Evolutionary conservation across 2,797 vertebrate species (phyloP), one percentile per base, ranked within the genome.

Genomic region (Sebastes vulpes): DNA sequence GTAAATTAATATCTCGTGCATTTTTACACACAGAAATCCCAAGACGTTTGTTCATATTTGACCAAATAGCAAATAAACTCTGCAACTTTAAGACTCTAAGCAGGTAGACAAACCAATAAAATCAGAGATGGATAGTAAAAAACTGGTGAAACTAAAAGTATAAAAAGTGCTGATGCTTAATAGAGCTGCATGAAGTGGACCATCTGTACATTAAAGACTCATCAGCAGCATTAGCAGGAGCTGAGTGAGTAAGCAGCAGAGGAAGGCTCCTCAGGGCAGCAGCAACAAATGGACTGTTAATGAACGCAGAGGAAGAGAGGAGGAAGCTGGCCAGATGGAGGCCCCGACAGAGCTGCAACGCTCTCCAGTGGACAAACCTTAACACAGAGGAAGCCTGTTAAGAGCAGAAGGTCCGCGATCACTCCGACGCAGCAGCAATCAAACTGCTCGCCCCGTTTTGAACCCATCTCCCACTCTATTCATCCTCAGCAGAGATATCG

Each of bases 131-230:
- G 16, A 58, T 64, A 42, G 28, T 38, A 53, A 72, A 73, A 57
- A 25, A 77, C 9, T 9, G 42, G 60, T 70, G 31, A 58, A 85
- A 78, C 32, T 73, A 65, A 80, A 79, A 79, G 65, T 35, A 79
- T 26, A 52, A 82, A 86, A 77, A 76, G 69, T 85, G 75, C 77
- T 25, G 46, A 74, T 65, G 63, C 69, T 70, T 67, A 80, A 82
- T 73, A 70, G 29, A 60, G 25, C 42, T 76, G 67, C 82, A 84
- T 83, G 74, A 79, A 89, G 87, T 67, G 78, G 63, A 83, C 79
- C 83, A 86, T 88, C 80, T 90, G 90, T 74, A 84, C 79, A 88
- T 93, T 87, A 90, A 84, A 86, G 72, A 53, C 87, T 91, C 83
- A 82, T 91, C 89, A 90, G 86, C 75, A 83, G 79, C 86, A 88